Base-by-base conservation (phyloP, 1,140 invertebrate genomes). In the Brachionus rubens region DNA sequence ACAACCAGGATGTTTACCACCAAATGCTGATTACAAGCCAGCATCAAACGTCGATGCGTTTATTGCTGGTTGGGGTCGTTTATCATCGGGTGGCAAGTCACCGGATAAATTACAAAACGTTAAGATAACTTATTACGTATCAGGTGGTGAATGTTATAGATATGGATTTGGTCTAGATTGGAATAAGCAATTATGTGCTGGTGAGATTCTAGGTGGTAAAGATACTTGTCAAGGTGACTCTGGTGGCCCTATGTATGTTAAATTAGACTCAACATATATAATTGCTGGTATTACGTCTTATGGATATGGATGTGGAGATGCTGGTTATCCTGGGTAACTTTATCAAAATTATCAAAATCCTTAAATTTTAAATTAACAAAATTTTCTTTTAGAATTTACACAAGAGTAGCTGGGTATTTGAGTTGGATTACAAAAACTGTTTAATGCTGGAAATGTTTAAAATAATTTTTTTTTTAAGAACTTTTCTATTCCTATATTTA, bases 111-210 rank as follows among this genome's bases (percentile, higher is more conserved):
- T 67, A 24, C 36, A 67, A 26, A 67, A 67, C 36, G 26, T 33
- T 12, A 26, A 14, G 24, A 43, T 67, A 19, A 67, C 62, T 16
- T 41, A 43, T 41, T 67, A 43, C 30, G 5, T 33, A 12, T 47
- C 36, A 0, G 43, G 62, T 4, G 24, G 14, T 10, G 43, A 43
- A 24, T 72, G 67, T 40, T 47, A 10, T 5, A 47, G 48, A 36
- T 6, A 47, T 26, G 40, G 28, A 72, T 30, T 43, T n/a, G n/a
- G n/a, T 3, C 30, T 30, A n/a, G 48, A 75, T 56, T 75, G 47
- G 30, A 16, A 75, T n/a, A 56, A 26, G 9, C 68, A 75, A 56
- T 30, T 75, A 52, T 75, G 68, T 41, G 43, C 43, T 24, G 68
- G 68, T 24, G 24, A 48, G 28, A 30, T 30, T 47, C 14, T 46